Conservation (phyloP, 2,888 invertebrate species). For the Entomobrya multifasciata region DNA sequence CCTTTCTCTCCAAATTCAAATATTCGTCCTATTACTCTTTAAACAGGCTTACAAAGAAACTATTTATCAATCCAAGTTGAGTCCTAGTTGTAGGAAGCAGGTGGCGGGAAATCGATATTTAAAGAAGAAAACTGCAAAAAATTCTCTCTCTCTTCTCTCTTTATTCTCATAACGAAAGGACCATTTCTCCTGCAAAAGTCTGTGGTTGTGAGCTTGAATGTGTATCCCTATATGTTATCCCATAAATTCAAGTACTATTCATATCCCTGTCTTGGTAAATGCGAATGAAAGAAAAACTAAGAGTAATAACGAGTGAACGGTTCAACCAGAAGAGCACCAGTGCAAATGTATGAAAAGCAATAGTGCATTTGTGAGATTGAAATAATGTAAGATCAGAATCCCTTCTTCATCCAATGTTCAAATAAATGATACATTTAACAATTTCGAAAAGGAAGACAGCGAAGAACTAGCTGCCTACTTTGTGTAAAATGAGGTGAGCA, state of each 20-base stretch:
- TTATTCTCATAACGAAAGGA: background rate
- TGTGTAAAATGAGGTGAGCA: no score
- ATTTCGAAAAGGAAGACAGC: slow-evolving; percentile 11
- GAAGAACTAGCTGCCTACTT: no score
- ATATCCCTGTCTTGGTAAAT: background rate
- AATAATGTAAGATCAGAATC: slow-evolving; percentile 34
- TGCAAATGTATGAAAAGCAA: slow-evolving; percentile 4
- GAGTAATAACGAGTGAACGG: background rate
- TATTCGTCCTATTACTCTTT: slow-evolving; percentile 1
- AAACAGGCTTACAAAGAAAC: background rate
- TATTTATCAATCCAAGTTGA: slow-evolving; percentile 36
- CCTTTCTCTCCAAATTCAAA: background rate
- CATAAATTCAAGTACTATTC: slow-evolving; percentile 45
- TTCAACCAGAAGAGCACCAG: background rate
- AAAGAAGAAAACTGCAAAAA: background rate
- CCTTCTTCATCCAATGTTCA: slow-evolving; percentile 48
- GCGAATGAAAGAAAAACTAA: background rate
- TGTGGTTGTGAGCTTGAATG: background rate
- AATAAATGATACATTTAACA: slow-evolving; percentile 64
- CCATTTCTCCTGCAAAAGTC: no score
- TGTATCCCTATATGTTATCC: slow-evolving; percentile 49
- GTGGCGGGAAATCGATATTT: slow-evolving; percentile 38
- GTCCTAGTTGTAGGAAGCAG: background rate
- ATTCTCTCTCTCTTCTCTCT: background rate
- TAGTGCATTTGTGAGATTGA: slow-evolving; percentile 47